phyloP scores from a whole-genome alignment of 2,113 vertebrate species.

The Xenopus laevis region DNA sequence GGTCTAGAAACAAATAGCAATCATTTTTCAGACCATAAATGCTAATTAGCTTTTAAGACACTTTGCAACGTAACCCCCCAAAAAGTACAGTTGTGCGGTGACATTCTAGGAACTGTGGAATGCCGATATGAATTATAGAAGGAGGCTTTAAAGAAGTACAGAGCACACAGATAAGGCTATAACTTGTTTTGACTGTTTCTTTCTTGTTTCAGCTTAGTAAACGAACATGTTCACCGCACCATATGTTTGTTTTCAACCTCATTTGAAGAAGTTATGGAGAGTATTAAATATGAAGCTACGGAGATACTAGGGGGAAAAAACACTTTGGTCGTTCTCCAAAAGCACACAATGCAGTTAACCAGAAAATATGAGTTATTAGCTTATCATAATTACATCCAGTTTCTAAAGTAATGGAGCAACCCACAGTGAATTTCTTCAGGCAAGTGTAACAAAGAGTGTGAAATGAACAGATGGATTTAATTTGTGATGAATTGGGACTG shows the following conservation, averaged over 20 bases:
- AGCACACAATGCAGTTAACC: conserved; percentile 57
- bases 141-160: too few species aligned
- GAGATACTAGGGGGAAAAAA: conserved; percentile 28
- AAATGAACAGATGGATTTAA: conserved; percentile 65
- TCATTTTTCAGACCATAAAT: too few species aligned
- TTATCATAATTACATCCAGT: conserved; percentile 61
- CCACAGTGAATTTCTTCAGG: conserved; percentile 58
- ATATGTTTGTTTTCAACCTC: conserved; percentile 46
- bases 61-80: too few species aligned
- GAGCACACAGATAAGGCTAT: too few species aligned
- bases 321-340: conserved; percentile 51
- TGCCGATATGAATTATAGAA: too few species aligned
- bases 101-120: too few species aligned
- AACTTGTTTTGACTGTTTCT: too few species aligned
- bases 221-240: conserved; percentile 18
- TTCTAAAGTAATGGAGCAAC: conserved; percentile 61
- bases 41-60: too few species aligned
- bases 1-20: too few species aligned
- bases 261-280: conserved; percentile 28
- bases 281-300: conserved; percentile 30
- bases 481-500: conserved; percentile 65
- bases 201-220: not conserved
- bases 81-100: too few species aligned
- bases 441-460: conserved; percentile 63
- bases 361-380: conserved; percentile 60